Evolutionary conservation across 2,888 invertebrate genomes (phyloP).

Genomic region (Apomyelois bistriatella): DNA sequence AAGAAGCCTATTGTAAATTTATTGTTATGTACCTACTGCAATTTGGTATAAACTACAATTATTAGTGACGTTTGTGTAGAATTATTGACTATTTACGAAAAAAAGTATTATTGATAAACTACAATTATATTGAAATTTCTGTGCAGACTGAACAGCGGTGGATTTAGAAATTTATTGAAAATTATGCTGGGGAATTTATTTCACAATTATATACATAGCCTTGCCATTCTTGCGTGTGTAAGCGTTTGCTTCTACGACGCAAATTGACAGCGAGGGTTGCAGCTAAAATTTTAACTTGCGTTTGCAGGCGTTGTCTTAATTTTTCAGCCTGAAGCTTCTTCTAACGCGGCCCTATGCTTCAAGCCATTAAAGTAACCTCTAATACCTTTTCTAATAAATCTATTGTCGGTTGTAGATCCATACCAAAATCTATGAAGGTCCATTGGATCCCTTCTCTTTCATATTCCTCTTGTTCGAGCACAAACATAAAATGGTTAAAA

Average conservation of each 20-base stretch:
- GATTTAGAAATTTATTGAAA: slow-evolving; percentile 28
- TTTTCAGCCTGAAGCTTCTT: slow-evolving; percentile 54
- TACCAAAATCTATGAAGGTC: slow-evolving; percentile 97
- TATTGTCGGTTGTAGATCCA: slow-evolving; percentile 95
- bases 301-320: slow-evolving; percentile 46
- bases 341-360: slow-evolving; percentile 50
- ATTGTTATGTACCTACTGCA: slow-evolving; percentile 4
- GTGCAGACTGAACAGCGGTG: slow-evolving; percentile 25
- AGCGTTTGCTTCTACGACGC: slow-evolving; percentile 38
- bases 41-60: not conserved
- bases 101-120: not conserved
- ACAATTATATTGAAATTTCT: slow-evolving; percentile 10
- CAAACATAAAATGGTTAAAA: slow-evolving; percentile 98
- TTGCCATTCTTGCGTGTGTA: slow-evolving; percentile 41
- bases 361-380: slow-evolving; percentile 47
- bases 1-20: not conserved
- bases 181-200: slow-evolving; percentile 32
- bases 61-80: not conserved
- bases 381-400: slow-evolving; percentile 94
- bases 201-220: slow-evolving; percentile 33
- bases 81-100: not conserved
- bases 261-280: slow-evolving; percentile 35
- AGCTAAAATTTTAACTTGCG: slow-evolving; percentile 45
- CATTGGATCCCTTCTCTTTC: slow-evolving; percentile 94
- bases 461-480: slow-evolving; percentile 97